A percentile compares a stretch with the other conserved stretches of the same genome.
Evolutionary conservation across 2,888 invertebrate genomes (phyloP).

Genomic region (Chymomyza caudatula): DNA sequence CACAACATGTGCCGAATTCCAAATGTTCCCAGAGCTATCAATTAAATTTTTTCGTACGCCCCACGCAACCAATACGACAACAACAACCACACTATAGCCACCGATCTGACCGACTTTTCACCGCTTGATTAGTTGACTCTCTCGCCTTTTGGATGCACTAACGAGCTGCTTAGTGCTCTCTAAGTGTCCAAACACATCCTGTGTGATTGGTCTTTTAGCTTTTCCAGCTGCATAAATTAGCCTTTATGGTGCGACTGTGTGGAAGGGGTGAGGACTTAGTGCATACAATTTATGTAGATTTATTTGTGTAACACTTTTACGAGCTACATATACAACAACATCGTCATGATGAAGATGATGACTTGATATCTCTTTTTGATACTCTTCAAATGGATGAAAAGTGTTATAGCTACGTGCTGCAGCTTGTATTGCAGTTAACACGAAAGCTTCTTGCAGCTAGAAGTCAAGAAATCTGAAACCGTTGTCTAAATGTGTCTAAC

Average conservation of each 20-base stretch:
- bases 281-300: conserved; percentile 49
- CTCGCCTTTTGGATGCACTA: background rate
- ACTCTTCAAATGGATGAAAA: background rate
- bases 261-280: background rate
- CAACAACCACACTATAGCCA: background rate
- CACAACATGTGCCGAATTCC: conserved; percentile 14
- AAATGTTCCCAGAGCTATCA: conserved; percentile 35
- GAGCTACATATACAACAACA: conserved; percentile 7
- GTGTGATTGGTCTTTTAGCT: background rate
- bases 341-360: background rate
- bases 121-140: background rate
- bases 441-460: too few species aligned
- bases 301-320: conserved; percentile 64
- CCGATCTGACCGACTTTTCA: background rate
- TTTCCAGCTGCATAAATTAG: background rate
- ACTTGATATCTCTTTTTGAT: conserved; percentile 47
- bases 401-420: background rate
- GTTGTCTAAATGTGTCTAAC: too few species aligned
- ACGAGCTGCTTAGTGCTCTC: background rate
- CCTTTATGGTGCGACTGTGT: background rate
- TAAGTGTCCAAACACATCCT: background rate
- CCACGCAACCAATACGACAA: background rate
- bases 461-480: too few species aligned
- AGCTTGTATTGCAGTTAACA: too few species aligned
- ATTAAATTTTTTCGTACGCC: conserved; percentile 26